Evolutionary conservation across 2,113 vertebrate genomes (phyloP), one percentile per base, ranked within the genome.

Genomic region (Scomber colias): DNA sequence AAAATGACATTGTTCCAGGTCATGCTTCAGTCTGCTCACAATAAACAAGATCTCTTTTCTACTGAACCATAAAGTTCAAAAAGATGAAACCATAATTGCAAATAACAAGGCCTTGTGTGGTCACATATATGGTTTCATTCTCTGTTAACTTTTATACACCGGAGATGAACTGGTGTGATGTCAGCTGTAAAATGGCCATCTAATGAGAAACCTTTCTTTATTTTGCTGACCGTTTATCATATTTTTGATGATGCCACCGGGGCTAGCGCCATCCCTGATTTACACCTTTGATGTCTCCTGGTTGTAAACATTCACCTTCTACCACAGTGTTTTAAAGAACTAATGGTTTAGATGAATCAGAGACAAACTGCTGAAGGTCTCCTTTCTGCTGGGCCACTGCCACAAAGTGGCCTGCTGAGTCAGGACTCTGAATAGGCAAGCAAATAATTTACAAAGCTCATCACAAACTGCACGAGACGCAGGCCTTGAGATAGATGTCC

Each of bases 311-410:
- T 83, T 74, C 71, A 8, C 61, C 79, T 70, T 81, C 81, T 65
- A 69, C 63, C 44, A 44, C n/a, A 48, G 78, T 79, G 71, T 87
- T 83, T 87, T 81, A 79, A 79, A 71, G 79, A 85, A 77, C 77
- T 84, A 83, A 87, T 83, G 83, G 84, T 87, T 83, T 64, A 81
- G 73, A 88, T 83, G 85, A 89, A 89, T 71, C 75, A 54, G 66
- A 83, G 73, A 84, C 79, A 86, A 87, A 89, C 59, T 84, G 90
- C 90, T 90, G 86, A 92, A 86, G 79, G 82, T 89, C 86, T 83
- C 40, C 79, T 82, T 84, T 85, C 80, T 78, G 63, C 54, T 88
- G 86, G 87, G 77, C 82, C 49, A 40, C 70, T 13, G 81, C 86
- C 81, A 84, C 81, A 79, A 60, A 65, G 84, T 13, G 11, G 40